Conservation (phyloP, 1,140 invertebrate genomes). For the Drosophila baimaii region DNA sequence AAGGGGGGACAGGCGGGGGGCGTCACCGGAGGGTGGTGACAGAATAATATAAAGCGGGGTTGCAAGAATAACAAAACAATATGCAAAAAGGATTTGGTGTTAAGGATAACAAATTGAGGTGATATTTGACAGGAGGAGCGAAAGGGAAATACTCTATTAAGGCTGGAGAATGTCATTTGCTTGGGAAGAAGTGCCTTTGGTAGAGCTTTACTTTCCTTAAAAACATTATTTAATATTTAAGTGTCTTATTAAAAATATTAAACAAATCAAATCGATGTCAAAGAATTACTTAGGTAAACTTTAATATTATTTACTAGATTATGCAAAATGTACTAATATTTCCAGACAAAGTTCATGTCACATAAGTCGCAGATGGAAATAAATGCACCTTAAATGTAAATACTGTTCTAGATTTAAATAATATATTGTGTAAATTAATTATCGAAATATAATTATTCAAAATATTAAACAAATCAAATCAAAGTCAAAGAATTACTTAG, state of each 20-base stretch:
- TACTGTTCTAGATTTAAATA: too few species aligned
- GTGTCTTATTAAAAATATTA: too few species aligned
- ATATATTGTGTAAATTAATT: too few species aligned
- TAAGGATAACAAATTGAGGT: conserved; percentile 61
- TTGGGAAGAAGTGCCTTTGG: background rate
- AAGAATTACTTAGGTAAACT: too few species aligned
- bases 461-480: background rate
- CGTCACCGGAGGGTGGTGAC: conserved; percentile 18
- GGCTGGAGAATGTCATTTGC: background rate
- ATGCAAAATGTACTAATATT: background rate
- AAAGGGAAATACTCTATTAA: conserved; percentile 12
- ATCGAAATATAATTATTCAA: too few species aligned
- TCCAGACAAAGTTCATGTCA: background rate
- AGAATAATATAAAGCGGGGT: conserved; percentile 15
- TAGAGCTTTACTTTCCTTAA: too few species aligned
- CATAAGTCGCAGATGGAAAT: background rate
- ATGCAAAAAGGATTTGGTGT: conserved; percentile 73
- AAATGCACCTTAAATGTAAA: background rate
- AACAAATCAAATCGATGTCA: background rate
- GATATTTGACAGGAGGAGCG: conserved; percentile 12
- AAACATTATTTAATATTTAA: too few species aligned
- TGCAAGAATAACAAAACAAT: conserved; percentile 47
- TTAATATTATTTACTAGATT: background rate
- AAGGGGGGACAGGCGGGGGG: background rate
- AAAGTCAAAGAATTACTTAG: too few species aligned